Conservation (phyloP, 2,113 vertebrate genomes). For the Ameiurus melas region DNA sequence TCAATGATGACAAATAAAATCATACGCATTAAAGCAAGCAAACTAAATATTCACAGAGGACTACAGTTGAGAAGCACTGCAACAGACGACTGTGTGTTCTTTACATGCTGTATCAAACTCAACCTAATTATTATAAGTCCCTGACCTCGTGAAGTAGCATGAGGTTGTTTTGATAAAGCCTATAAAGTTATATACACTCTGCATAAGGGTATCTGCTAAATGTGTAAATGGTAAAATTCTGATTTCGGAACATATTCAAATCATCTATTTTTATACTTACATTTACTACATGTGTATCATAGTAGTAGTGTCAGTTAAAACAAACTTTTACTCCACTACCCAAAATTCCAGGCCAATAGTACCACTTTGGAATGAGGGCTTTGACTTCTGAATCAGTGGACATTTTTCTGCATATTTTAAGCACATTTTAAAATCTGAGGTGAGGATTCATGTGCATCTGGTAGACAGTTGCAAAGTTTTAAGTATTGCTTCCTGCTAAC, state of each 20-base stretch:
- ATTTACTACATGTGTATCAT: not conserved
- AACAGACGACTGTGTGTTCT: not conserved
- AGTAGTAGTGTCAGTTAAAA: not conserved
- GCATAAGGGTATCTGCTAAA: not conserved
- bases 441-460: not conserved
- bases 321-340: not conserved
- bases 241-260: too few relatives aligned
- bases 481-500: not conserved
- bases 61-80: not conserved
- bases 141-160: not conserved
- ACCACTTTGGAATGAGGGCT: not conserved
- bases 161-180: not conserved
- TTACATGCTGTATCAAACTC: not conserved
- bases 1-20: not conserved
- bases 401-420: not conserved
- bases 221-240: not conserved
- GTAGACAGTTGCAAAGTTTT: not conserved
- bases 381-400: not conserved
- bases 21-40: not conserved
- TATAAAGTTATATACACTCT: not conserved
- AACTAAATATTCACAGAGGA: not conserved
- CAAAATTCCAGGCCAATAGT: not conserved
- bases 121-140: not conserved
- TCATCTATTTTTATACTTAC: not conserved
- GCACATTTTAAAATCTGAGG: not conserved